Evolutionary conservation across 1,140 invertebrate species (phyloP), one percentile per base, ranked within the genome.

Genomic region (Orchestia grillus): DNA sequence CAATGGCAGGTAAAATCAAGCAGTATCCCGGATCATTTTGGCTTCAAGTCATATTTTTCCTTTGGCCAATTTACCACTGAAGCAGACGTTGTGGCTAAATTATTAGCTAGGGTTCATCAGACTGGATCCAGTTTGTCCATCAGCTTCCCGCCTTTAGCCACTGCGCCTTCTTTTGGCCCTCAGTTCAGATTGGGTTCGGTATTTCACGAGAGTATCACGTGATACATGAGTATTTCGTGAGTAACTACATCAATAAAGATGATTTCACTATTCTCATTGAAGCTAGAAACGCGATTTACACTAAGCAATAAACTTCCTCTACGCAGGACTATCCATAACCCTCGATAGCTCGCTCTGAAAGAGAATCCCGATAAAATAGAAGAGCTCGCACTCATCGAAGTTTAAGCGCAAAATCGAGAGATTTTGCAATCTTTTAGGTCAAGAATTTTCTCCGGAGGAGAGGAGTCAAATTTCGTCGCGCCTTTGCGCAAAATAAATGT

Each of bases 401-500:
- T 77, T 77, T 77, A 77, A 77, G 36, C 62, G 62, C 62, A 77
- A 77, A 77, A 77, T 77, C 62, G 11, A 77, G 62, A 15, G 15
- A 77, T 77, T 77, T 77, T 77, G 62, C 62, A 77, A 77, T 77
- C 62, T 77, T 77, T 77, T 77, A 36, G 62, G 62, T 77, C 62
- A 77, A 77, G 62, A 77, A 77, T 77, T 77, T 77, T 77, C 62
- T 77, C 62, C 15, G 62, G 62, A 77, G 62, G 62, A 77, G 62
- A 77, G 62, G 62, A 77, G 62, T 77, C 62, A 77, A 77, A 77
- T 77, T 77, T 77, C 62, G 62, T 77, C 62, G 62, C 62, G 6
- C 47, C 47, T 77, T 77, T 77, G 62, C 62, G 62, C 62, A 77
- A 77, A 77, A 77, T 77, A 77, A 77, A 77, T 77, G 62, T 77